Evolutionary conservation across 2,888 invertebrate species (phyloP), one percentile per base, ranked within the genome.

Genomic region (Melanophora roralis): DNA sequence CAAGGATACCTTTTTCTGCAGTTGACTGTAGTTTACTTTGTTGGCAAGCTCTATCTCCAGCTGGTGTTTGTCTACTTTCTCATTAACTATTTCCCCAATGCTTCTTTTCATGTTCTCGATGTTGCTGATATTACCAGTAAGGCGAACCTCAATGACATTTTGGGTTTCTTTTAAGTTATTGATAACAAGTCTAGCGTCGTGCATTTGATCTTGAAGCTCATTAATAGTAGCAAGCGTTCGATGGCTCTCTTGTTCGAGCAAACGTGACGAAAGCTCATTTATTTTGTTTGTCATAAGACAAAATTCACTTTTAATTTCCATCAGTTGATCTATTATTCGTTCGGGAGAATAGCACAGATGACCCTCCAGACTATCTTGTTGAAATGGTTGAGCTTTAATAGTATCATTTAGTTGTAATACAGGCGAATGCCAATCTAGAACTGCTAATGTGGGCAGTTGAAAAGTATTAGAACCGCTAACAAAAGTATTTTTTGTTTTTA

Each of bases 1-100:
- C 78, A 93, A 91, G 0, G 95, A 95, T 7, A 95, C 95, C 86
- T 95, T 95, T 45, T 93, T 91, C 68, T 94, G 93, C 73, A 95
- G 89, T 86, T 92, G 91, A 1, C 92, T 92, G 60, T 93, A 91
- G 86, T 95, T 95, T 0, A 94, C 95, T 88, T 95, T 95, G 71
- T 94, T 94, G 0, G 94, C 94, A 83, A 95, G 90, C 1, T 94
- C 92, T 78, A 94, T 94, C 73, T 93, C 93, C 83, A 95, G 91
- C 83, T 94, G 94, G 83, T 93, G 93, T 78, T 93, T 93, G 83
- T 95, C 94, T 4, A 94, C 92, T 88, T 95, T 95, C 0, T 93
- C 90, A 0, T 91, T 91, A 84, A 93, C 93, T 80, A 95, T 85
- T 12, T 86, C 85, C 0, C 84, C 82, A 2, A 87, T 21, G 1